phyloP scores from a whole-genome alignment of 2,797 vertebrate species.

The Forpus xanthops region DNA sequence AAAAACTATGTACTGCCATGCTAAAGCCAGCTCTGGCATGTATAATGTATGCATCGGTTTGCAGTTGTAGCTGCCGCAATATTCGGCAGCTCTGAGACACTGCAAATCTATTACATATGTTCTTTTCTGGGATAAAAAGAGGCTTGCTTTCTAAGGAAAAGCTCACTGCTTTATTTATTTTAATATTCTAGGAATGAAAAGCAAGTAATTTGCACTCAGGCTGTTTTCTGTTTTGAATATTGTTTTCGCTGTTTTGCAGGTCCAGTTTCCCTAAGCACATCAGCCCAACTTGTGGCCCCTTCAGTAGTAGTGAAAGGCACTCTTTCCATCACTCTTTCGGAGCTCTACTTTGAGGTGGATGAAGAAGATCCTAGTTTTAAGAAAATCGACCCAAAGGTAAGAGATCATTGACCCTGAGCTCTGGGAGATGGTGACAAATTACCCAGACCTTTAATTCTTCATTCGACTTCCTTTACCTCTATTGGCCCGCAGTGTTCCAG shows the following conservation, averaged over 20 bases:
- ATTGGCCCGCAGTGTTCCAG: neutral
- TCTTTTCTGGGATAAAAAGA: neutral
- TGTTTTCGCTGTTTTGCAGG: slow-evolving; percentile 78
- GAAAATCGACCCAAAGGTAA: slow-evolving; percentile 96
- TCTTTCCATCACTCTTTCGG: slow-evolving; percentile 92
- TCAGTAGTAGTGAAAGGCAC: slow-evolving; percentile 89
- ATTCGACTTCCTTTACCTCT: neutral
- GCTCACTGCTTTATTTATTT: neutral
- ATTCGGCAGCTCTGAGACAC: neutral
- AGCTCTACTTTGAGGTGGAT: slow-evolving; percentile 98
- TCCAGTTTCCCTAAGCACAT: slow-evolving; percentile 90
- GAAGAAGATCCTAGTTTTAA: slow-evolving; percentile 94
- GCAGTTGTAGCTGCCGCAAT: slow-evolving; percentile 24
- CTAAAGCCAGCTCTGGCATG: neutral
- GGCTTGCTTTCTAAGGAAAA: neutral
- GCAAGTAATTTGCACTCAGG: neutral
- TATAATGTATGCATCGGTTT: slow-evolving; percentile 10
- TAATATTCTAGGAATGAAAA: neutral
- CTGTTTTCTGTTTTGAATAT: neutral
- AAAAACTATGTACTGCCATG: neutral
- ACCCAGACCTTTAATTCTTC: slow-evolving; percentile 58
- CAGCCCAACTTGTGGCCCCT: slow-evolving; percentile 93
- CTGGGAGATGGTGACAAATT: slow-evolving; percentile 65
- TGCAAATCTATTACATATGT: slow-evolving; percentile 62
- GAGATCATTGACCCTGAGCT: slow-evolving; percentile 66